Conservation (phyloP, 2,888 invertebrate genomes). For the Caenorhabditis sp. region DNA sequence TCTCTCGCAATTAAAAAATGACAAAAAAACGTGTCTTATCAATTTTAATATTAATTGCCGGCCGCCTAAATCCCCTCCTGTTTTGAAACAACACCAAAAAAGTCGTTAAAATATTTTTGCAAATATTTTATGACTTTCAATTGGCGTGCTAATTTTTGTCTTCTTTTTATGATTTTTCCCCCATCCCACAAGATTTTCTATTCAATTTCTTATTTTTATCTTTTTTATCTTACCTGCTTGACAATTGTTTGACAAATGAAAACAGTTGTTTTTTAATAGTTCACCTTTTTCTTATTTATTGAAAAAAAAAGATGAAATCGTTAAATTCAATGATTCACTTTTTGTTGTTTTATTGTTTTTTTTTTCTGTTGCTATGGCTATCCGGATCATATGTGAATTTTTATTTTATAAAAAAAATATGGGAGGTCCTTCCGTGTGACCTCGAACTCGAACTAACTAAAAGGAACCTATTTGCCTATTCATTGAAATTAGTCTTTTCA, state of each 20-base stretch:
- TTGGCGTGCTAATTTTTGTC: slow-evolving; percentile 40
- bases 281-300: background rate
- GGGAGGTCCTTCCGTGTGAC: too few relatives aligned
- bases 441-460: too few relatives aligned
- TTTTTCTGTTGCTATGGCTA: too few relatives aligned
- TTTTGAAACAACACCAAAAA: background rate
- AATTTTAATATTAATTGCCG: background rate
- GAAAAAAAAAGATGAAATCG: background rate
- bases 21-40: background rate
- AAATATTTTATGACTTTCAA: slow-evolving; percentile 43
- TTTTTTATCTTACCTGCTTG: too few relatives aligned
- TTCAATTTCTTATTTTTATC: background rate
- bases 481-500: too few relatives aligned
- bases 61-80: background rate
- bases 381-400: too few relatives aligned
- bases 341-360: too few relatives aligned
- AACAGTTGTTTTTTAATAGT: background rate
- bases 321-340: background rate
- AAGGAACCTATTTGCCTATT: too few relatives aligned
- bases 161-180: background rate
- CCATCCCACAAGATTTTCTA: background rate
- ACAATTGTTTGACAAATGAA: too few relatives aligned
- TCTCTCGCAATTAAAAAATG: background rate
- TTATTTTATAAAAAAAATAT: too few relatives aligned
- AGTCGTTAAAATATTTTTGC: slow-evolving; percentile 42